Evolutionary conservation across 1,140 invertebrate genomes (phyloP).

Genomic region (Drosophila littoralis): DNA sequence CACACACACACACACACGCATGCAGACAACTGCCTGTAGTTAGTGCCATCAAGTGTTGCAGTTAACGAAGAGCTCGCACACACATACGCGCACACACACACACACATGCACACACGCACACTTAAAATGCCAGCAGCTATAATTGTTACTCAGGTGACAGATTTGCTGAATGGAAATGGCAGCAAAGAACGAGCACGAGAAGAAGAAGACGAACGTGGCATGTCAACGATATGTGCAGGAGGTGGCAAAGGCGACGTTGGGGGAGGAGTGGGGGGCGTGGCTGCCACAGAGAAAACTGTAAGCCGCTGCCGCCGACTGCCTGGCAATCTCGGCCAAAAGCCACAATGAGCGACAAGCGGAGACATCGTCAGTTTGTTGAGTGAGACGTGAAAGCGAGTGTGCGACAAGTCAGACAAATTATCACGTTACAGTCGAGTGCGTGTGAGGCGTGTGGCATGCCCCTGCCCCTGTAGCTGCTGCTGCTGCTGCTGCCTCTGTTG

Average conservation of each 20-base stretch:
- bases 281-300: constrained; percentile 18
- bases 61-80: constrained; percentile 63
- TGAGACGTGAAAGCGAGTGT: constrained; percentile 8
- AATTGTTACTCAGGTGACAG: constrained; percentile 83
- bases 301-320: constrained; percentile 16
- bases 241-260: neutral
- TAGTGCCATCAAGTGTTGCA: constrained; percentile 66
- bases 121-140: constrained; percentile 82
- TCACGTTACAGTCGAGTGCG: constrained; percentile 82
- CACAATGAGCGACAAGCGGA: constrained; percentile 47
- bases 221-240: constrained; percentile 43
- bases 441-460: constrained; percentile 61
- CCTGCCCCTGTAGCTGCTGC: constrained; percentile 42
- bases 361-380: constrained; percentile 8
- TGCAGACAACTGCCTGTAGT: constrained; percentile 16
- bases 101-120: constrained; percentile 55
- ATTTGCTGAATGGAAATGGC: constrained; percentile 77
- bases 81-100: constrained; percentile 37
- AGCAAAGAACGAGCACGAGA: constrained; percentile 4
- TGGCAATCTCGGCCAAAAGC: constrained; percentile 49
- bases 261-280: neutral
- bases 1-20: constrained; percentile 7
- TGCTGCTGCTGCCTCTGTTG: neutral
- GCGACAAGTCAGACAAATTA: constrained; percentile 76
- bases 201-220: constrained; percentile 5